These are phyloP conservation scores for Dendrocincla fuliginosa DNA, from an alignment of 2,797 vertebrate genomes.

Conservation along the genomic window DNA sequence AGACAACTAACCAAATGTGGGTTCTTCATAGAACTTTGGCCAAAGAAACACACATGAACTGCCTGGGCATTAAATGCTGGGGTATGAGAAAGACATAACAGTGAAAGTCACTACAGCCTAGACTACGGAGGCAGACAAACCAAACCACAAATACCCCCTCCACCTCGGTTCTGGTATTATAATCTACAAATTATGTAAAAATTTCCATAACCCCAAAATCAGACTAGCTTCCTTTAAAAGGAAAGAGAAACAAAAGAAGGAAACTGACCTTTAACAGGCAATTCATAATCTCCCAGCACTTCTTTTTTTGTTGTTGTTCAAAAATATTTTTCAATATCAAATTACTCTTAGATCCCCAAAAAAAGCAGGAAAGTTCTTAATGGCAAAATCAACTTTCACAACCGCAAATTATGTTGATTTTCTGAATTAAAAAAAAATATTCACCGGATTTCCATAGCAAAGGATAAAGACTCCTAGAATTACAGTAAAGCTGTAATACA, in stretches of 20 bases:
- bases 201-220: not conserved
- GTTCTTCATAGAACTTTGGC: not conserved
- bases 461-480: not conserved
- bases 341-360: not conserved
- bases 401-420: not conserved
- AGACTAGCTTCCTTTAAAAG: conserved; percentile 29
- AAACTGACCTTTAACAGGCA: conserved; percentile 2
- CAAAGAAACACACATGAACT: not conserved
- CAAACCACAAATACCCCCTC: not conserved
- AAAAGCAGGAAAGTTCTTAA: not conserved
- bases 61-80: not conserved
- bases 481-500: not conserved
- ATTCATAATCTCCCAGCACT: not conserved
- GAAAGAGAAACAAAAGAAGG: conserved; percentile 50
- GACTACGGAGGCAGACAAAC: accelerated
- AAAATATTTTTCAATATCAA: not conserved
- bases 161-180: not conserved
- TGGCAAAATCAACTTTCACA: not conserved
- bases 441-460: not conserved
- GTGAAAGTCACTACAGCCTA: not conserved
- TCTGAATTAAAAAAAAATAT: not conserved
- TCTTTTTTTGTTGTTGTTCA: not conserved
- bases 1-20: not conserved
- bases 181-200: not conserved
- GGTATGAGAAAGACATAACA: not conserved